Conservation (phyloP, 2,888 invertebrate genomes). For the Drosophila affinis region DNA sequence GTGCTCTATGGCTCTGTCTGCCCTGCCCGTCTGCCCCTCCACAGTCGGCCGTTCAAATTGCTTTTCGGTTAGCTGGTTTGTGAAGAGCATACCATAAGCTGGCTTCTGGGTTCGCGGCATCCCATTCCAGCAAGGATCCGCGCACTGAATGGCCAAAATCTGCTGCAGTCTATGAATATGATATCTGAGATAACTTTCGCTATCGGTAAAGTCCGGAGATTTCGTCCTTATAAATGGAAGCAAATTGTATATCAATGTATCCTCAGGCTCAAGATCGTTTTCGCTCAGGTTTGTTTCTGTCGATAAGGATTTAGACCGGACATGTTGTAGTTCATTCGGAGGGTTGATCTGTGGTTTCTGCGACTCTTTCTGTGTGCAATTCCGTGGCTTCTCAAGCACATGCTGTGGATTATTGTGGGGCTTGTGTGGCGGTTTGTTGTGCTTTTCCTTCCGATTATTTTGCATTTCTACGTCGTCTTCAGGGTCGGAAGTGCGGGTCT, state of each 20-base stretch:
- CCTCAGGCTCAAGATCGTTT: background rate
- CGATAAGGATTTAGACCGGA: no score
- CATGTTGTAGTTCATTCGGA: background rate
- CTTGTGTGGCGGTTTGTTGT: no score
- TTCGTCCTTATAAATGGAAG: no score
- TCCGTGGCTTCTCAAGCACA: background rate
- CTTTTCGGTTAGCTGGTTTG: constrained; percentile 47
- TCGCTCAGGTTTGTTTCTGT: background rate
- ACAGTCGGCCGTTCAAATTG: constrained; percentile 45
- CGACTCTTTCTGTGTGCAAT: background rate
- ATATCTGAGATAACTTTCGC: constrained; percentile 47
- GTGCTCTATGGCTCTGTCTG: constrained; percentile 13
- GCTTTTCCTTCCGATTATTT: background rate
- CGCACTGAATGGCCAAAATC: constrained; percentile 39
- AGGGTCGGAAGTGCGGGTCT: background rate
- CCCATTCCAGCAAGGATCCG: constrained; percentile 24
- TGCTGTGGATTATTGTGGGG: no score
- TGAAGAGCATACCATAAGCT: constrained; percentile 11
- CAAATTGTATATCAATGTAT: background rate
- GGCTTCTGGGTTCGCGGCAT: constrained; percentile 26
- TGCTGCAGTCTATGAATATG: constrained; percentile 51
- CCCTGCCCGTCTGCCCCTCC: constrained; percentile 63
- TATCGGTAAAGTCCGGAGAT: constrained; percentile 30
- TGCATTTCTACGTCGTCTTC: background rate
- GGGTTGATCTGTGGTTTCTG: background rate